Evolutionary conservation across 2,113 vertebrate genomes (phyloP), one percentile per base, ranked within the genome.

Genomic region (Hydropotes inermis): DNA sequence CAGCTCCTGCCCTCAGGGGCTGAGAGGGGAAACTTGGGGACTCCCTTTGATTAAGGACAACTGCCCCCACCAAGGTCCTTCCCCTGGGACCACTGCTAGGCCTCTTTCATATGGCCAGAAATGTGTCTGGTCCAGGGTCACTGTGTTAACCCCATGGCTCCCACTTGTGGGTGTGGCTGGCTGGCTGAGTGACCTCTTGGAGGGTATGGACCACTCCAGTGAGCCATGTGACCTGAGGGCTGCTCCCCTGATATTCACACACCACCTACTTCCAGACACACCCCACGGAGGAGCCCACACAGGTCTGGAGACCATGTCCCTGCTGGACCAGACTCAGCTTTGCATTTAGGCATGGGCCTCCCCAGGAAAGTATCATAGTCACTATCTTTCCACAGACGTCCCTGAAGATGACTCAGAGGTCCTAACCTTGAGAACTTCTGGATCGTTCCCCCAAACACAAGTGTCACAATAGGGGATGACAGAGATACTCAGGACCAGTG

Each of bases 11-110:
- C 5, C 89, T 16, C 58, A 1, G 36, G 36, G 45, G 21, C 79
- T 2, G 19, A 28, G 19, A 28, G 16, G 2, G 50, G 76, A 11
- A 7, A n/a, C 23, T 0, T 0, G 0, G 76, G 10, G 28, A 19
- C 25, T 19, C 60, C n/a, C 6, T 39, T 30, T 9, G 5, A 64
- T 21, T 1, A 30, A 45, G n/a, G 47, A 82, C 11, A 33, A 25
- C 33, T 15, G 12, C 92, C 61, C 55, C 28, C 6, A 86, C 39
- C 78, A 85, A n/a, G 21, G 45, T 50, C 33, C 43, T 70, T 94
- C 30, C 43, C 78, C 89, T 16, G 28, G 1, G 82, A 33, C 86
- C 3, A 67, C 79, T 3, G 70, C 74, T 43, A 16, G 60, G 92
- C 58, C 81, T 82, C 19, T 17, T 74, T 25, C 52, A 50, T 0